Evolutionary conservation across 2,113 vertebrate genomes (phyloP).

Genomic region (Myxocyprinus asiaticus): DNA sequence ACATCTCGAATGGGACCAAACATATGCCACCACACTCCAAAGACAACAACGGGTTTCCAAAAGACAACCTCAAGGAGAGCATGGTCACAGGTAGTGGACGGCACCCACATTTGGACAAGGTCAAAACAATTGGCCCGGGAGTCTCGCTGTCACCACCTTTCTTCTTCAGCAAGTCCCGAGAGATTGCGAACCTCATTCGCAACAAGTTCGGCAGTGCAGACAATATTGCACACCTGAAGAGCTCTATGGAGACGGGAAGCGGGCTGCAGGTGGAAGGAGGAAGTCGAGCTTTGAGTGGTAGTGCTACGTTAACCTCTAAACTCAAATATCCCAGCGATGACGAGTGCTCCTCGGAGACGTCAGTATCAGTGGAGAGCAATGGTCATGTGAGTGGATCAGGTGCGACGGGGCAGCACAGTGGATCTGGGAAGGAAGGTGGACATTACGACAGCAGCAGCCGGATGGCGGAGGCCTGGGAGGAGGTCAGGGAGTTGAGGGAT

Average conservation of each 20-base stretch:
- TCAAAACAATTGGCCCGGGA: slow-evolving; percentile 84
- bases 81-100: slow-evolving; percentile 67
- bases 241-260: slow-evolving; percentile 77
- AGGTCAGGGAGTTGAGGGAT: slow-evolving; percentile 87
- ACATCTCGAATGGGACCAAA: slow-evolving; percentile 82
- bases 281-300: slow-evolving; percentile 84
- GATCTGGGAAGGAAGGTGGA: slow-evolving; percentile 62
- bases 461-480: slow-evolving; percentile 82
- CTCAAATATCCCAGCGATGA: slow-evolving; percentile 91
- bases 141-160: slow-evolving; percentile 92
- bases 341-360: slow-evolving; percentile 91
- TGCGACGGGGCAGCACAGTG: slow-evolving; percentile 64
- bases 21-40: slow-evolving; percentile 71
- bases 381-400: slow-evolving; percentile 72
- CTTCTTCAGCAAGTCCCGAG: slow-evolving; percentile 91
- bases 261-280: slow-evolving; percentile 83
- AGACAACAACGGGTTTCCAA: slow-evolving; percentile 54
- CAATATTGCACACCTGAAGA: slow-evolving; percentile 95
- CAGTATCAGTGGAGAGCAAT: slow-evolving; percentile 87
- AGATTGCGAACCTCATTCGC: slow-evolving; percentile 92
- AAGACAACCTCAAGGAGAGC: slow-evolving; percentile 76
- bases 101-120: slow-evolving; percentile 76
- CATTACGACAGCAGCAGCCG: slow-evolving; percentile 76
- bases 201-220: slow-evolving; percentile 98
- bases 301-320: slow-evolving; percentile 87